Base-by-base conservation (phyloP, 2,113 vertebrate species). In the Nothocercus nigrocapillus region DNA sequence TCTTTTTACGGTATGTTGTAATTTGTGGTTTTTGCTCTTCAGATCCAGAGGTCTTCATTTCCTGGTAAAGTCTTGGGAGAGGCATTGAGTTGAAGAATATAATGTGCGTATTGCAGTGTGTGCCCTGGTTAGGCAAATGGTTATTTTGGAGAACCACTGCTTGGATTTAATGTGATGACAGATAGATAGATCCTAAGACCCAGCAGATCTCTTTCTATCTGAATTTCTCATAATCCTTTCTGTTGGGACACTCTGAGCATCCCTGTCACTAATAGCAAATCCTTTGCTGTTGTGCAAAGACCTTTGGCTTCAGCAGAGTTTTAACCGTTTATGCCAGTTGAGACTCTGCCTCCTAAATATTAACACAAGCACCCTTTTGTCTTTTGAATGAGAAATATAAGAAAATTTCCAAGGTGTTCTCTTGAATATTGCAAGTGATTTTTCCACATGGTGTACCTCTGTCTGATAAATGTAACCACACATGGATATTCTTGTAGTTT, bases 381-480 rank as follows among this genome's bases (percentile, higher is more conserved):
- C 53, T 90, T 91, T 83, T 63, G 51, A 24, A 56, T 0, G 2
- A 79, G 72, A 88, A 91, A 69, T 36, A 68, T 1, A 28, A 89
- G 49, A 91, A 36, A 81, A 86, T 30, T 22, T 92, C 53, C 32
- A 40, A 68, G 92, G 22, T 56, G 74, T 14, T 72, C 78, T 64
- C 63, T 85, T 30, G 32, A 86, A 68, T 84, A 92, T 92, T 86
- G 47, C 70, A 47, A 53, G 58, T 58, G 77, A 73, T 68, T 89
- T 96, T 93, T 64, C 82, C 73, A 67, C 75, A 88, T 81, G 73
- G 30, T 56, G 13, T 91, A 69, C 14, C 40, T 89, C 36, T 47
- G 45, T 83, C 47, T 85, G 75, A 87, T 54, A 95, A 89, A 94
- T 68, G 42, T 81, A 72, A 64, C 54, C 85, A 58, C 28, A 84